These are phyloP conservation scores for Aphelenchoides fujianensis DNA, from an alignment of 1,140 invertebrate species.

Conservation along the genomic window DNA sequence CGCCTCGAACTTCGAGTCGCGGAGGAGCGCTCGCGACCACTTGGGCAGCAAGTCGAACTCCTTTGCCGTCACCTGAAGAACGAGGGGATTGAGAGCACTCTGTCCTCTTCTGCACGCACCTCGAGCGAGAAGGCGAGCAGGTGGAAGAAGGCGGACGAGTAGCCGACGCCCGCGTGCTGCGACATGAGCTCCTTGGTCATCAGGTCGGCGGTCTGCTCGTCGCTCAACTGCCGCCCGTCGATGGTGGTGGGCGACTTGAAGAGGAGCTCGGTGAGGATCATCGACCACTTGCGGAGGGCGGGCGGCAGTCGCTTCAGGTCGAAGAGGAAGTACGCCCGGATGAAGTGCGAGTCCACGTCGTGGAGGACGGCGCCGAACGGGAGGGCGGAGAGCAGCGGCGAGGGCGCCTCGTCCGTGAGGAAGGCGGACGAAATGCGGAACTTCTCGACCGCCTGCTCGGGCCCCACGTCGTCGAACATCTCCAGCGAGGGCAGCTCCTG, in stretches of 20 bases:
- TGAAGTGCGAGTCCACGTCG: slow-evolving; percentile 33
- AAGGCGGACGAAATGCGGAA: background rate
- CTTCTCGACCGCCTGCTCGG: background rate
- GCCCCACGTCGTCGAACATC: background rate
- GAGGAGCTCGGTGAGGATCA: slow-evolving; percentile 40
- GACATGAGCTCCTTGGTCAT: slow-evolving; percentile 25
- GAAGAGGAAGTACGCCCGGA: slow-evolving; percentile 30
- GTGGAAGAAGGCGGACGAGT: background rate
- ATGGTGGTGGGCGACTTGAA: slow-evolving; percentile 47
- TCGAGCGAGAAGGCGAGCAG: background rate
- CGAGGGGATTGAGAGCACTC: background rate
- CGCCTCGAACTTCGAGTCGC: slow-evolving; percentile 11
- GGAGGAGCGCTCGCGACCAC: slow-evolving; percentile 33
- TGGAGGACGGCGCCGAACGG: slow-evolving; percentile 35
- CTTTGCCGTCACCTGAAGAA: background rate
- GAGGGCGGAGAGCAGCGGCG: background rate
- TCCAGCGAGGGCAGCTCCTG: too few relatives aligned
- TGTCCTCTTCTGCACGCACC: background rate
- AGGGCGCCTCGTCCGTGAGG: background rate
- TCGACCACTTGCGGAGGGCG: slow-evolving; percentile 40
- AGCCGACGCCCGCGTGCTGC: background rate
- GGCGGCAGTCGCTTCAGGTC: slow-evolving; percentile 28
- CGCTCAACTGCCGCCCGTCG: slow-evolving; percentile 30
- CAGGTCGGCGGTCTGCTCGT: slow-evolving; percentile 44
- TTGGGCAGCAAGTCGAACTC: slow-evolving; percentile 37